Conservation (phyloP, 2,113 vertebrate genomes). For the Chionis minor region DNA sequence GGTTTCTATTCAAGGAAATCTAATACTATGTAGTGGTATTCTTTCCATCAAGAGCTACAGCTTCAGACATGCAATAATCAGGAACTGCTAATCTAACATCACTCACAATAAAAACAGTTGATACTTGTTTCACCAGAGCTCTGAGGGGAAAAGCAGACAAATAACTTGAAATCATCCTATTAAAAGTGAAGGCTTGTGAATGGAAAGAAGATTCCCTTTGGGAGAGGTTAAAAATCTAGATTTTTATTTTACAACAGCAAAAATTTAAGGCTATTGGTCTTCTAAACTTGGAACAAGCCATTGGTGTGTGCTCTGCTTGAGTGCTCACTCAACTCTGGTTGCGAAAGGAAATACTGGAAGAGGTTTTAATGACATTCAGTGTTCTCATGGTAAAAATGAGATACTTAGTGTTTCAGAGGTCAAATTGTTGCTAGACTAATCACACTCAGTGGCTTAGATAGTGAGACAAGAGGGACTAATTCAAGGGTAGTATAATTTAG, state of each 20-base stretch:
- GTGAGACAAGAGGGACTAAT: background rate
- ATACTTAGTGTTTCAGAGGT: background rate
- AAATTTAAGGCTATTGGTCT: background rate
- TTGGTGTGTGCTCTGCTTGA: background rate
- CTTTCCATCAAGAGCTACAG: background rate
- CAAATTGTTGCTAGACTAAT: background rate
- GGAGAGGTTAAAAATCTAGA: background rate
- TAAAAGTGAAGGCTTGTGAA: background rate
- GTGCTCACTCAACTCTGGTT: background rate
- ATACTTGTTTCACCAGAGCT: background rate
- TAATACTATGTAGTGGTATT: conserved; percentile 9
- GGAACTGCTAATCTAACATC: background rate
- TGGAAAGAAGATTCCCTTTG: background rate
- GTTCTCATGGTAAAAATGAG: background rate
- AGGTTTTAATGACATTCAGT: background rate
- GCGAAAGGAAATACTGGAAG: background rate
- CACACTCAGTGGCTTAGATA: background rate
- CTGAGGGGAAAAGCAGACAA: background rate
- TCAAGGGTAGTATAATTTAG: conserved; percentile 1
- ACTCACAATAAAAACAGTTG: background rate
- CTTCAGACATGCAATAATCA: background rate
- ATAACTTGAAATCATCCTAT: background rate
- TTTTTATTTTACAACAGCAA: background rate
- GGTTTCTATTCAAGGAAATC: background rate
- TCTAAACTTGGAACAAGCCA: background rate